phyloP scores from a whole-genome alignment of 2,888 invertebrate genomes.

The Thysanoteuthis rhombus region DNA sequence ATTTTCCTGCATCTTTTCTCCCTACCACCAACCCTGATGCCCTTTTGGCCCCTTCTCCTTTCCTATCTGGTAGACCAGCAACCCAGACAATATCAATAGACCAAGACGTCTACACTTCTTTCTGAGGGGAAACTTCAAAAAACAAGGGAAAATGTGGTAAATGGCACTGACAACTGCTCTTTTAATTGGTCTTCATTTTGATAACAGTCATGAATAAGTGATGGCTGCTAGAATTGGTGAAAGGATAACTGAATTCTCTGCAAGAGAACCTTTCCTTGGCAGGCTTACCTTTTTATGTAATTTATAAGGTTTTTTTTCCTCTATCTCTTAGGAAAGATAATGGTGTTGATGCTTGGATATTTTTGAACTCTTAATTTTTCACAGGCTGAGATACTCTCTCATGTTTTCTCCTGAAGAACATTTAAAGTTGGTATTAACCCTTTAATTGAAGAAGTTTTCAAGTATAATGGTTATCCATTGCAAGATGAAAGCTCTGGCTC shows the following conservation, averaged over 20 bases:
- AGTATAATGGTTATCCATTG: no score
- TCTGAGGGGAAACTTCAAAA: not conserved
- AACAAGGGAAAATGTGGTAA: not conserved
- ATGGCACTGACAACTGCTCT: not conserved
- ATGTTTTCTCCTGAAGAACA: no score
- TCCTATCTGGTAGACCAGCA: not conserved
- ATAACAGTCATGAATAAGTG: not conserved
- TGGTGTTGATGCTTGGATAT: no score
- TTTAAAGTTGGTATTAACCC: no score
- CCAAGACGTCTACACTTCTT: not conserved
- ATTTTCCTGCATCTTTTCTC: not conserved
- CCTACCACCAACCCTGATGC: not conserved
- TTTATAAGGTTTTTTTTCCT: not conserved
- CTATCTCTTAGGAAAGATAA: no score
- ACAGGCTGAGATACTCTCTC: no score
- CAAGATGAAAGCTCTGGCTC: no score
- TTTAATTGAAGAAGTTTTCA: no score
- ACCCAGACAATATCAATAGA: not conserved
- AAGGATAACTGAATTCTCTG: not conserved
- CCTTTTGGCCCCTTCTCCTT: not conserved
- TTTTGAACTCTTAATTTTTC: no score
- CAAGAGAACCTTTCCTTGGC: not conserved
- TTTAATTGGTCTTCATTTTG: not conserved
- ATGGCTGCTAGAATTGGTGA: not conserved
- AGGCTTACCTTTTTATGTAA: not conserved